phyloP scores from a whole-genome alignment of 1,140 invertebrate genomes.

The Cepaea nemoralis region DNA sequence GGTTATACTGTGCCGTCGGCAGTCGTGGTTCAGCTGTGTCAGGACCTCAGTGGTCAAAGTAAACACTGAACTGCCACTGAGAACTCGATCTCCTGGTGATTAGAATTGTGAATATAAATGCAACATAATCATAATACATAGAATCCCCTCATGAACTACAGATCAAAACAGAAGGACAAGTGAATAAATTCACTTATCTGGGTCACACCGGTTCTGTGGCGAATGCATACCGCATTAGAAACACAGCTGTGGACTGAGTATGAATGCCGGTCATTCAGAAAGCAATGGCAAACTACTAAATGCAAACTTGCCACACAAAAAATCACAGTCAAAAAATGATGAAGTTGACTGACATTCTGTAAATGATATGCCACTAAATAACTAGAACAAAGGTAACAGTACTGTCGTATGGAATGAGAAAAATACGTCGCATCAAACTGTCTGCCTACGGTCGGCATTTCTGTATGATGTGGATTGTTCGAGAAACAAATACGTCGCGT shows the following conservation, averaged over 20 bases:
- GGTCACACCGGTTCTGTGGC: not conserved
- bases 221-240: not conserved
- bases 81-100: constrained; percentile 51
- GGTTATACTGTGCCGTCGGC: constrained; percentile 46
- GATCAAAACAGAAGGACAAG: not conserved
- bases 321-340: no score
- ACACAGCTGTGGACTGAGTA: not conserved
- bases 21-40: constrained; percentile 44
- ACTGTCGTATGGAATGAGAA: no score
- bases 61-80: constrained; percentile 49
- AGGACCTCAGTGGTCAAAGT: constrained; percentile 53
- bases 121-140: not conserved
- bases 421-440: no score
- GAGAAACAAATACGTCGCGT: no score
- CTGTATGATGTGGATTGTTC: no score
- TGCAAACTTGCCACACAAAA: not conserved
- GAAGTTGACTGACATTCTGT: no score
- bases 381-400: no score
- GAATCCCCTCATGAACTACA: not conserved
- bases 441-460: no score
- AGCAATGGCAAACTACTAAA: no score
- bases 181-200: not conserved
- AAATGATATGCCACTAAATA: no score
- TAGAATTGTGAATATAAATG: not conserved
- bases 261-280: no score